phyloP scores from a whole-genome alignment of 2,797 vertebrate species.

The Orestias chungarensis region DNA sequence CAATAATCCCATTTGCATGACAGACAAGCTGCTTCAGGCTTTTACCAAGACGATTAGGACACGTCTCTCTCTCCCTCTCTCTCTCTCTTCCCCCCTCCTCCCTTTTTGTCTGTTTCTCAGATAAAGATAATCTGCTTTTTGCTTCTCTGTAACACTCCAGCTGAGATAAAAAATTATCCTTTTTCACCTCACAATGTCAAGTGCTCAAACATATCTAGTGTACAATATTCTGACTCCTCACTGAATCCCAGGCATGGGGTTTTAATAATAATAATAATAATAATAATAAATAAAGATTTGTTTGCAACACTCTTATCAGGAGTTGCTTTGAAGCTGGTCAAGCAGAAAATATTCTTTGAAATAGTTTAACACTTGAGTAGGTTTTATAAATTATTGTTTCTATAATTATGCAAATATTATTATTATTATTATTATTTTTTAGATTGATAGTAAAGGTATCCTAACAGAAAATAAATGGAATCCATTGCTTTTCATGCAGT shows the following conservation, averaged over 20 bases:
- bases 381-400: not conserved
- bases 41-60: constrained; percentile 39
- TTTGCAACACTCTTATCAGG: too few species aligned
- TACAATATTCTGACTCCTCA: constrained; percentile 22
- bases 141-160: constrained; percentile 25
- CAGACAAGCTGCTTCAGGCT: constrained; percentile 51
- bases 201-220: constrained; percentile 20
- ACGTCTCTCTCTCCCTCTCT: constrained; percentile 21
- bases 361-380: not conserved
- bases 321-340: not conserved
- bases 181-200: constrained; percentile 19
- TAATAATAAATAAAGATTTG: too few species aligned
- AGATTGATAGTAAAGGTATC: too few species aligned
- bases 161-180: constrained; percentile 46
- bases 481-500: too few species aligned
- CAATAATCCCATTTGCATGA: constrained; percentile 46
- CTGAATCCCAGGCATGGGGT: not conserved
- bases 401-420: not conserved
- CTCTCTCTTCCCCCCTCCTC: constrained; percentile 19
- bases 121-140: constrained; percentile 38
- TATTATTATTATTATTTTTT: not conserved
- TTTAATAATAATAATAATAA: too few species aligned
- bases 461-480: too few species aligned
- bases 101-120: constrained; percentile 28
- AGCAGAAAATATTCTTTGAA: not conserved